These are phyloP conservation scores for Leucophenga varia DNA, from an alignment of 1,140 invertebrate genomes.

Conservation along the genomic window DNA sequence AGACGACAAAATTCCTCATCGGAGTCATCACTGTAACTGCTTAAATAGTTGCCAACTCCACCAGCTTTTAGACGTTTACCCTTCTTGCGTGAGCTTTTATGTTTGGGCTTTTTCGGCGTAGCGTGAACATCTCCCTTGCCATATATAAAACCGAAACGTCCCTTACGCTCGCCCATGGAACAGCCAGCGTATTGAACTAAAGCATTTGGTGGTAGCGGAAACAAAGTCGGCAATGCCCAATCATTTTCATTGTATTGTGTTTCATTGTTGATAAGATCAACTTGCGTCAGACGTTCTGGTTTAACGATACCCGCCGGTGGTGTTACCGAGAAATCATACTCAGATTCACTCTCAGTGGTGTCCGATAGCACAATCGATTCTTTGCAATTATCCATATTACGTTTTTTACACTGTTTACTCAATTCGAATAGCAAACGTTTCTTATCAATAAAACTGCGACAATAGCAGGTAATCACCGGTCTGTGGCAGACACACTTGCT, in stretches of 20 bases:
- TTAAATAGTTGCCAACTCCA: no score
- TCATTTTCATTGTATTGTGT: constrained; percentile 47
- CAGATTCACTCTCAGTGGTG: constrained; percentile 41
- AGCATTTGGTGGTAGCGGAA: constrained; percentile 32
- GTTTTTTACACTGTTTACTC: constrained; percentile 25
- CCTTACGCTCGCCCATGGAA: constrained; percentile 28
- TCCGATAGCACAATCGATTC: constrained; percentile 35
- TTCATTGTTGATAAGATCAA: constrained; percentile 22
- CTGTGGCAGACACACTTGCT: constrained; percentile 44
- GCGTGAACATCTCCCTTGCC: constrained; percentile 32
- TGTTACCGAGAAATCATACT: constrained; percentile 50
- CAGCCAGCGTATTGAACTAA: constrained; percentile 28
- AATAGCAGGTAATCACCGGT: constrained; percentile 37
- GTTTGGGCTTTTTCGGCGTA: constrained; percentile 24
- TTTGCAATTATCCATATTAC: constrained; percentile 21
- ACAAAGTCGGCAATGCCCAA: constrained; percentile 31
- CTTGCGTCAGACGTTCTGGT: constrained; percentile 28
- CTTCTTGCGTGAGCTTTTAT: no score
- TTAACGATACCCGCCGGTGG: constrained; percentile 47
- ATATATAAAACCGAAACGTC: constrained; percentile 24
- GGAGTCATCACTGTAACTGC: no score
- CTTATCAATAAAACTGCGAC: constrained; percentile 49
- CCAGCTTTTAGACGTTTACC: no score
- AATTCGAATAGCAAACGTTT: constrained; percentile 30
- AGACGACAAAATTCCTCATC: no score